These are phyloP conservation scores for Heloderma charlesbogerti DNA, from an alignment of 2,113 vertebrate species.

Conservation along the genomic window DNA sequence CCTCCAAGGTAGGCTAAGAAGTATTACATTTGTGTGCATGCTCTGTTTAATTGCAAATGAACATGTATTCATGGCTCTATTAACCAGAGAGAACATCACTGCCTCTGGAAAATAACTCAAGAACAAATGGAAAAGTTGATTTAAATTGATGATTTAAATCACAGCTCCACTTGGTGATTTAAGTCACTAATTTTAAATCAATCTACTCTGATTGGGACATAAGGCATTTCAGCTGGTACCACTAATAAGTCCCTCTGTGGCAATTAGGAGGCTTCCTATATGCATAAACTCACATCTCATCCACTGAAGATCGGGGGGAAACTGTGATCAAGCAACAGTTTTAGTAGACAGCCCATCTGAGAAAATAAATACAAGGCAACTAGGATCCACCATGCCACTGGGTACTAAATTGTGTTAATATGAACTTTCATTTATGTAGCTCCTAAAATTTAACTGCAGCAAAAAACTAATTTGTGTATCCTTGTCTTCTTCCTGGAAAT, in stretches of 20 bases:
- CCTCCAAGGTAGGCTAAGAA: slow-evolving; percentile 28
- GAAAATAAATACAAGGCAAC: slow-evolving; percentile 5
- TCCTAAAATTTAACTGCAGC: slow-evolving; percentile 50
- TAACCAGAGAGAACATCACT: slow-evolving; percentile 15
- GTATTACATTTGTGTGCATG: slow-evolving; percentile 30
- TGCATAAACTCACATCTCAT: slow-evolving; percentile 39
- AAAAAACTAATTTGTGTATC: slow-evolving; percentile 40
- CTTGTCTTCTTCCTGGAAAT: slow-evolving; percentile 67
- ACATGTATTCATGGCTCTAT: slow-evolving; percentile 32
- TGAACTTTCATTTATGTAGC: slow-evolving; percentile 49
- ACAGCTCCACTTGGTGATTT: slow-evolving; percentile 37
- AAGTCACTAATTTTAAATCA: slow-evolving; percentile 48
- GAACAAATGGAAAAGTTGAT: slow-evolving; percentile 45
- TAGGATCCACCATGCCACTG: not conserved
- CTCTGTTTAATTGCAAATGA: slow-evolving; percentile 37
- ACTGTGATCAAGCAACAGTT: slow-evolving; percentile 19
- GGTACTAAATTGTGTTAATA: slow-evolving; percentile 30
- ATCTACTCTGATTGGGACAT: slow-evolving; percentile 43
- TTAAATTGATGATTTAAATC: slow-evolving; percentile 46
- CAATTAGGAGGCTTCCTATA: slow-evolving; percentile 34
- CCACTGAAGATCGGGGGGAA: not conserved
- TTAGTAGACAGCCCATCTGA: slow-evolving; percentile 21
- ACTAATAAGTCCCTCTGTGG: slow-evolving; percentile 45
- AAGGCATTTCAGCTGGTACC: slow-evolving; percentile 40
- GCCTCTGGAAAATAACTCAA: slow-evolving; percentile 36